Conservation (phyloP, 2,797 vertebrate species). For the Zenarchopterus dispar region DNA sequence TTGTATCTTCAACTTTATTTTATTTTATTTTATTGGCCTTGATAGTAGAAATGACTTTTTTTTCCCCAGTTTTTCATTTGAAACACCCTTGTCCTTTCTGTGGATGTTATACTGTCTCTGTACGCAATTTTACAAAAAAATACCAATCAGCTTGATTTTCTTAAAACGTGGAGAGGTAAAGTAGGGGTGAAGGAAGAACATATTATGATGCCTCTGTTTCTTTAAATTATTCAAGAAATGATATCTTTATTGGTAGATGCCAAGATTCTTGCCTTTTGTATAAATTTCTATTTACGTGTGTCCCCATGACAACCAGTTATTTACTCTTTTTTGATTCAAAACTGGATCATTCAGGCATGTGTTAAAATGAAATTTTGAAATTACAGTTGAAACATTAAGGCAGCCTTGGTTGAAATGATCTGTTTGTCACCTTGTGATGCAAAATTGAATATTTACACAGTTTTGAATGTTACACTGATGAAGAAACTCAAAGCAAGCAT, state of each 20-base stretch:
- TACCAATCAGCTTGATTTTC: neutral
- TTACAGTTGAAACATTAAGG: neutral
- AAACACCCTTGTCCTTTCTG: constrained; percentile 6
- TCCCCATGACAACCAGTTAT: constrained; percentile 19
- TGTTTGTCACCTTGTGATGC: too few species aligned
- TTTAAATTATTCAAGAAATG: too few species aligned
- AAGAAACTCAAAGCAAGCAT: neutral
- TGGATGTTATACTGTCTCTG: too few species aligned
- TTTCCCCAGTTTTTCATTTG: neutral
- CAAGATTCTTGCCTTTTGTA: neutral
- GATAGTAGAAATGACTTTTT: neutral
- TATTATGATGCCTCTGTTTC: too few species aligned
- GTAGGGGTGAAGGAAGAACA: too few species aligned
- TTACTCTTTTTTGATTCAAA: neutral
- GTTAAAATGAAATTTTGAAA: neutral
- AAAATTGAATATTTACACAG: too few species aligned
- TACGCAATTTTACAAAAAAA: neutral
- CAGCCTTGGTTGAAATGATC: too few species aligned
- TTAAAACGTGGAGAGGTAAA: neutral
- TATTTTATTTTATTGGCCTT: neutral
- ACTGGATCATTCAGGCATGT: neutral
- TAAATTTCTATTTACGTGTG: constrained; percentile 6
- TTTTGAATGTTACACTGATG: neutral
- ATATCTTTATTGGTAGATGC: neutral
- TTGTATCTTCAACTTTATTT: constrained; percentile 20